Evolutionary conservation across 2,113 vertebrate species (phyloP).

Genomic region (Calonectris borealis): DNA sequence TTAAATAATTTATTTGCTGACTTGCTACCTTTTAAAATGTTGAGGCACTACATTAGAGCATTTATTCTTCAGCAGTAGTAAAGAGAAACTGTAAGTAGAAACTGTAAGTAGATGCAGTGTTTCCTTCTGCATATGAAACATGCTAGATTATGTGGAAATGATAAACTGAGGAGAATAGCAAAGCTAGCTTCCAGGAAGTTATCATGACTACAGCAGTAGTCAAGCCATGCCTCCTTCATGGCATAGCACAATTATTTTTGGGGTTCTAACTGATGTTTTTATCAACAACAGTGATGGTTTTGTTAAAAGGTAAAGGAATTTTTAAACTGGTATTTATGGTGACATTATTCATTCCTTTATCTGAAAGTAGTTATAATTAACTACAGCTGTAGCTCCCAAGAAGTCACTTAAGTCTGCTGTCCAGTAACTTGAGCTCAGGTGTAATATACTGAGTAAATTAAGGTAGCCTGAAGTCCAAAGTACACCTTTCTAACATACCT

Average conservation of each 20-base stretch:
- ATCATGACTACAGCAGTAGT: neutral
- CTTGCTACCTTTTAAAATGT: neutral
- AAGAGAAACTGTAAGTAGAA: neutral
- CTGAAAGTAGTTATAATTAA: neutral
- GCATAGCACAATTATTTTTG: neutral
- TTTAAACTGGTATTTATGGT: neutral
- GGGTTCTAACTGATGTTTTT: neutral
- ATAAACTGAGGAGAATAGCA: neutral
- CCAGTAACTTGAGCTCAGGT: neutral
- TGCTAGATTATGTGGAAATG: neutral
- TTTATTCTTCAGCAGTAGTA: neutral
- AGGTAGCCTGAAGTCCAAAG: neutral
- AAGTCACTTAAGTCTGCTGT: neutral
- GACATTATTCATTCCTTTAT: neutral
- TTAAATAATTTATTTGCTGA: neutral
- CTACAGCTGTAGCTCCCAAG: neutral
- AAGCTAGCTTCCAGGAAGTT: neutral
- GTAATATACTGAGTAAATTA: neutral
- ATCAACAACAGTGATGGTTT: neutral
- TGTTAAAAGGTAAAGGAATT: neutral
- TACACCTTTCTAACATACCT: neutral
- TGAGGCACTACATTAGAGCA: neutral
- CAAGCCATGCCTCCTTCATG: neutral
- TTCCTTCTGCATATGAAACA: neutral
- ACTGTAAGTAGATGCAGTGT: neutral